These are phyloP conservation scores for Drosophila nigricruria DNA, from an alignment of 2,888 invertebrate species.

Conservation along the genomic window DNA sequence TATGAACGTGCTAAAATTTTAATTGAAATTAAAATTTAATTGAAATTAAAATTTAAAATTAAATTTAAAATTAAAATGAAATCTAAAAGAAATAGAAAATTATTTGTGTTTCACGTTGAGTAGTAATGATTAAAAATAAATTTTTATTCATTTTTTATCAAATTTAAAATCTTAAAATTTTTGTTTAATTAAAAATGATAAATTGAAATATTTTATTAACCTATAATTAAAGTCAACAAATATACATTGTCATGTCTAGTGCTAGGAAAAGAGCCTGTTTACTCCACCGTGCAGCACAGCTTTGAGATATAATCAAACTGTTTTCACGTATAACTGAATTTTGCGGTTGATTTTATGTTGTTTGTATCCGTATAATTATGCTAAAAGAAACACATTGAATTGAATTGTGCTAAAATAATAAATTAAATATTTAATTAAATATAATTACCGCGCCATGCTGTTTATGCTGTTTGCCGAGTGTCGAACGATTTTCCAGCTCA, in stretches of 20 bases:
- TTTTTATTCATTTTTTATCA: too few species aligned
- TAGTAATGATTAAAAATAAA: too few species aligned
- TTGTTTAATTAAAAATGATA: neutral
- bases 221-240: neutral
- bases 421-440: conserved; percentile 68
- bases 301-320: neutral
- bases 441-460: conserved; percentile 28
- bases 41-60: too few species aligned
- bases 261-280: neutral
- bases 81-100: too few species aligned
- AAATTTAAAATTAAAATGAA: too few species aligned
- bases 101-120: too few species aligned
- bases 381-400: conserved; percentile 37
- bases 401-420: conserved; percentile 38
- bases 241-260: neutral
- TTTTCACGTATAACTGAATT: conserved; percentile 47
- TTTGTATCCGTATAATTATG: conserved; percentile 42
- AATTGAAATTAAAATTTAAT: too few species aligned
- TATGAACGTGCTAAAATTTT: neutral
- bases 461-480: conserved; percentile 12
- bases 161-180: too few species aligned
- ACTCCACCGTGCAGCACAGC: neutral
- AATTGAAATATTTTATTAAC: neutral
- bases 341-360: conserved; percentile 48
- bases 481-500: conserved; percentile 20